These are phyloP conservation scores for Emydura subglobosa DNA, from an alignment of 2,113 vertebrate species.

Conservation along the genomic window DNA sequence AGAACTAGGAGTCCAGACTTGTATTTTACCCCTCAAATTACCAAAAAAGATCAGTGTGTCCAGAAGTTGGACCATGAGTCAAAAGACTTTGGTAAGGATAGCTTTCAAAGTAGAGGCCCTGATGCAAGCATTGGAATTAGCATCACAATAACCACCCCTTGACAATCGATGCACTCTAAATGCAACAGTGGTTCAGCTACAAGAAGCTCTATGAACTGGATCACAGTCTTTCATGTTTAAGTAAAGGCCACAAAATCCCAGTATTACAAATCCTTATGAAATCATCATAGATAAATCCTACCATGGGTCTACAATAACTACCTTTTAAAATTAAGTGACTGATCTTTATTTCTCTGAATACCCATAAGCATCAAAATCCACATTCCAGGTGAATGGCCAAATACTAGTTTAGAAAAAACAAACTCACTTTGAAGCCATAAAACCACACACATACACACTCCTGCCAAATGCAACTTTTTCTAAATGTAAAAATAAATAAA, in stretches of 20 bases:
- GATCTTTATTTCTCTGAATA: not conserved
- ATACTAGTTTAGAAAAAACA: not conserved
- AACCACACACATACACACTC: not conserved
- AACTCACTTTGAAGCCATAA: not conserved
- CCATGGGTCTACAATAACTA: not conserved
- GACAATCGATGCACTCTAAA: not conserved
- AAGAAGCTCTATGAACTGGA: not conserved
- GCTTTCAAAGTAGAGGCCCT: not conserved
- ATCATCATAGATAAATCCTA: not conserved
- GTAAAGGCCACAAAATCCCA: not conserved
- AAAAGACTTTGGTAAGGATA: not conserved
- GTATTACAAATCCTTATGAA: not conserved
- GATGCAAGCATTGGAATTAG: not conserved
- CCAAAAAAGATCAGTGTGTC: slow-evolving; percentile 45
- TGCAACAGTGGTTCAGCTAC: not conserved
- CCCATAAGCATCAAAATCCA: not conserved
- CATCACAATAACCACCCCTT: not conserved
- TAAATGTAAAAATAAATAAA: slow-evolving; percentile 16
- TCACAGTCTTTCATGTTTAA: not conserved
- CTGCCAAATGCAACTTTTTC: not conserved
- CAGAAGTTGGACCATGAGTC: not conserved
- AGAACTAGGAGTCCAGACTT: slow-evolving; percentile 14
- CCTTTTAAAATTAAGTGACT: not conserved
- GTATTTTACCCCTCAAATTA: slow-evolving; percentile 43
- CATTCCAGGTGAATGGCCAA: not conserved